Evolutionary conservation across 2,888 invertebrate species (phyloP).

Genomic region (Allolobophora icterica): DNA sequence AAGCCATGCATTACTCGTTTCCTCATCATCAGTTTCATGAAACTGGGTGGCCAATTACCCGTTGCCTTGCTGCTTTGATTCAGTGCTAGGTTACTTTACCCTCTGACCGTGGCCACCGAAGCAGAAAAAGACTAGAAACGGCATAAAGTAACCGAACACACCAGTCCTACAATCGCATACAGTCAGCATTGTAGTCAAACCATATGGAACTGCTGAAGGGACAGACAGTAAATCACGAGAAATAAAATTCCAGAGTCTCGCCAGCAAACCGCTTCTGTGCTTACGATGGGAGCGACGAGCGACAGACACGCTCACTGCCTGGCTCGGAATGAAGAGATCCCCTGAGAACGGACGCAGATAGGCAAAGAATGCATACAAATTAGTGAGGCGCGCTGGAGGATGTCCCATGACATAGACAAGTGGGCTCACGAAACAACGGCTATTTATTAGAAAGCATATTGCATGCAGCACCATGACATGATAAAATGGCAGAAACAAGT

Average conservation of each 20-base stretch:
- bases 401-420: slow-evolving; percentile 5
- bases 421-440: not conserved
- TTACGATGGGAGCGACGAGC: not conserved
- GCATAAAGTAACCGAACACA: slow-evolving; percentile 17
- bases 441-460: slow-evolving; percentile 17
- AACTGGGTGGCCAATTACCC: not conserved
- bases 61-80: not conserved
- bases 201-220: not conserved
- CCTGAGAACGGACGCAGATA: not conserved
- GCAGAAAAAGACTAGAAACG: slow-evolving; percentile 9
- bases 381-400: not conserved
- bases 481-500: not conserved
- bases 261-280: slow-evolving; percentile 9
- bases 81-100: not conserved
- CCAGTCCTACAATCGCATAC: not conserved
- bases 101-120: not conserved
- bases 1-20: not conserved
- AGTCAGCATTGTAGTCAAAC: not conserved
- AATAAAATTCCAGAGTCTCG: not conserved
- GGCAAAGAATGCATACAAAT: slow-evolving; percentile 19
- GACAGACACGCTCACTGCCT: not conserved
- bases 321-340: slow-evolving; percentile 1
- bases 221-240: not conserved
- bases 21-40: not conserved
- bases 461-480: not conserved